Evolutionary conservation across 2,797 vertebrate species (phyloP).

Genomic region (Poeciliopsis presidionis): DNA sequence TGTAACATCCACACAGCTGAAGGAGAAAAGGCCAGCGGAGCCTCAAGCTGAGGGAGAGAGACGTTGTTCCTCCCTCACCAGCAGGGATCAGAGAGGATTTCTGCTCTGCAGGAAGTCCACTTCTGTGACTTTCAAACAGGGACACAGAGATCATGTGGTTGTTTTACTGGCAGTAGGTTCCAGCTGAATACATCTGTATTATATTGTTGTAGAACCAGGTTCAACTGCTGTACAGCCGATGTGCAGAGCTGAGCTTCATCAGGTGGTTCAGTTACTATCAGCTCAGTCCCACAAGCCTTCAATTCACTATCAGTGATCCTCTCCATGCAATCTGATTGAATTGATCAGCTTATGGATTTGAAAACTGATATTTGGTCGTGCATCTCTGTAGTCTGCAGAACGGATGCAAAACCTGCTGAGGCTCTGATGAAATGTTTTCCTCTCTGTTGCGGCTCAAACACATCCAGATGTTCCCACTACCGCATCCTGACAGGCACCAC

Average conservation of each 20-base stretch:
- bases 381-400: neutral
- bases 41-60: neutral
- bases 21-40: neutral
- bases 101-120: neutral
- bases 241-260: too few relatives aligned
- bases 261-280: too few relatives aligned
- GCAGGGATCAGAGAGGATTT: neutral
- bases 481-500: neutral
- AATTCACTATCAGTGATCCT: neutral
- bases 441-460: neutral
- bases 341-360: neutral
- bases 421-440: neutral
- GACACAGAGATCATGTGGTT: neutral
- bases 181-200: neutral
- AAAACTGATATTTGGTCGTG: neutral
- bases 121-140: neutral
- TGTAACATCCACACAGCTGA: neutral
- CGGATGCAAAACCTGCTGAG: neutral
- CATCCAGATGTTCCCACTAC: neutral
- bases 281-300: too few relatives aligned
- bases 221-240: neutral
- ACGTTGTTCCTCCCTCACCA: neutral
- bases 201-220: neutral
- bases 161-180: neutral
- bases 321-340: neutral